A percentile compares a stretch with the other conserved stretches of the same genome.
phyloP scores from a whole-genome alignment of 30 jellyfish, hydroid and myxozoan genomes.

The Aurelia coerulea region DNA sequence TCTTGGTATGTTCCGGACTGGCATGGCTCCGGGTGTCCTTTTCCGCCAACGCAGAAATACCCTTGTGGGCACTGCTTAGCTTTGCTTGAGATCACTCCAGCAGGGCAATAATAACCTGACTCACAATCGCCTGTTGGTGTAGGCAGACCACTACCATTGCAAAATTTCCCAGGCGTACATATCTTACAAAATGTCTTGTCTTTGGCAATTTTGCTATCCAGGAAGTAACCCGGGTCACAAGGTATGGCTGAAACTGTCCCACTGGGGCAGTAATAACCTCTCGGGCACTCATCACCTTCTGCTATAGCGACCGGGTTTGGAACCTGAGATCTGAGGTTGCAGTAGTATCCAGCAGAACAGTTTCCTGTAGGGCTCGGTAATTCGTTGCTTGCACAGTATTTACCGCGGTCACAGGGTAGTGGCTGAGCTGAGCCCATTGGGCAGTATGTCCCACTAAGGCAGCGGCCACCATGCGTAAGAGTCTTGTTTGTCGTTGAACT shows the following conservation, averaged over 20 bases:
- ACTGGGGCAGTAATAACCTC: conserved; percentile 89
- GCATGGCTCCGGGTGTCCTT: conserved; percentile 88
- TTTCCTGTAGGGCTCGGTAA: conserved; percentile 86
- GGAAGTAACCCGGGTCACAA: conserved; percentile 88
- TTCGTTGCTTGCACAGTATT: conserved; percentile 78
- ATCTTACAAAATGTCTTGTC: conserved; percentile 66
- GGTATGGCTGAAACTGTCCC: conserved; percentile 81
- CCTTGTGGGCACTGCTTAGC: conserved; percentile 85
- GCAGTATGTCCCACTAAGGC: conserved; percentile 88
- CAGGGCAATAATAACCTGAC: conserved; percentile 97
- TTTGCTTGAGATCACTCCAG: conserved; percentile 79
- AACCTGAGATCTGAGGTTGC: conserved; percentile 69
- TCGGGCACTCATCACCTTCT: conserved; percentile 82
- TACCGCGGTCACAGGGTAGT: conserved; percentile 86
- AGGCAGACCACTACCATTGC: conserved; percentile 91
- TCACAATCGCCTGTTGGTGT: conserved; percentile 91
- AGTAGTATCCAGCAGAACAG: conserved; percentile 96
- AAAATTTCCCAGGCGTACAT: conserved; percentile 92
- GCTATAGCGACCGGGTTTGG: conserved; percentile 71
- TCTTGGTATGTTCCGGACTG: conserved; percentile 93
- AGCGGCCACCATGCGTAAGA: conserved; percentile 88
- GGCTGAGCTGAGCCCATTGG: conserved; percentile 90
- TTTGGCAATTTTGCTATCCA: conserved; percentile 75
- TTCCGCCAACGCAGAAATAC: conserved; percentile 92
- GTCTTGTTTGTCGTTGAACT: conserved; percentile 83